A percentile compares a stretch with the other conserved stretches of the same genome.
Conservation (phyloP, 2,888 invertebrate species). For the Fissipunctia ypsillon region DNA sequence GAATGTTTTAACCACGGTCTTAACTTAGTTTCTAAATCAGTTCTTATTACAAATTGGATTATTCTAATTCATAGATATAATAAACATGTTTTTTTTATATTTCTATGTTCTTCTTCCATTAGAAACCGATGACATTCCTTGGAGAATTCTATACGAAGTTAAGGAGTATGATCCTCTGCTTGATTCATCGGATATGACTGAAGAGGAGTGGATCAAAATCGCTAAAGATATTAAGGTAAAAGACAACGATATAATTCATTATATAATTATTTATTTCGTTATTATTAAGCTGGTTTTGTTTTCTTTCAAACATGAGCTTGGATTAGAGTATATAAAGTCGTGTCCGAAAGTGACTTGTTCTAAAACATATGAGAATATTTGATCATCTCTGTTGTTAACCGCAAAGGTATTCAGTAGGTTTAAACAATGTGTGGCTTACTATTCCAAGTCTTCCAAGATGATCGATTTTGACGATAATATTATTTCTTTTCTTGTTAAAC, state of each 20-base stretch:
- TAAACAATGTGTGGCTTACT: neutral
- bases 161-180: constrained; percentile 96
- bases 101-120: too few species aligned
- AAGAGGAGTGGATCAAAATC: constrained; percentile 97
- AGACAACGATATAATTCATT: neutral
- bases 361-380: neutral
- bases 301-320: neutral
- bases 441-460: neutral
- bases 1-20: too few species aligned
- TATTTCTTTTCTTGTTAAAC: too few species aligned
- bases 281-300: neutral
- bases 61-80: too few species aligned
- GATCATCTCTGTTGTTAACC: neutral
- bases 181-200: constrained; percentile 98
- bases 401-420: neutral
- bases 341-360: neutral
- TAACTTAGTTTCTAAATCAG: neutral
- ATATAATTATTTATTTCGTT: neutral
- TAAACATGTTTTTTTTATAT: too few species aligned
- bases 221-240: constrained; percentile 93
- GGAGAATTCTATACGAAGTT: constrained; percentile 94
- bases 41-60: neutral
- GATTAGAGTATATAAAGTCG: neutral
- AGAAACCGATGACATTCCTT: constrained; percentile 83
- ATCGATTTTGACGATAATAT: neutral